Evolutionary conservation across 1,140 invertebrate species (phyloP), one percentile per base, ranked within the genome.

Genomic region (Rhagoletis zephyria): DNA sequence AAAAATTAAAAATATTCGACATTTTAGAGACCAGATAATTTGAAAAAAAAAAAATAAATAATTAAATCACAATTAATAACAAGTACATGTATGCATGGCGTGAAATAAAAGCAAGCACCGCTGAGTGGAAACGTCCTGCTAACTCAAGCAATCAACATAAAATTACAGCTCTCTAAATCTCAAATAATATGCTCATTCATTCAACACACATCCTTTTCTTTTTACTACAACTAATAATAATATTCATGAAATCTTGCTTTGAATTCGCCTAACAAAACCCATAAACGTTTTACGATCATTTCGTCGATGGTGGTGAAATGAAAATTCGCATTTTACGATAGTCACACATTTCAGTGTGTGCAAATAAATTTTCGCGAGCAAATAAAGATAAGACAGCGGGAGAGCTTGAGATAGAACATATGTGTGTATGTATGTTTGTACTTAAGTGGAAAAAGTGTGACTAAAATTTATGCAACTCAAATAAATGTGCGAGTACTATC

Each of bases 281-380:
- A 70, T 65, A 70, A 70, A 19, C 0, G 64, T 40, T 30, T 65
- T 65, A 65, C 30, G 42, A 70, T 12, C 67, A 12, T 70, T 42
- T 70, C 40, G 67, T 16, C 42, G 30, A 30, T 30, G 30, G 40
- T 10, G 40, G 7, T 10, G 42, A 74, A 2, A 74, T 74, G 45
- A 74, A 74, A 45, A 45, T 74, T 16, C 42, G 5, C 12, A 74
- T 74, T 74, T 74, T 74, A 74, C 67, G 67, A 74, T 74, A 48
- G 5, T 48, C 45, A 74, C 67, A 74, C 67, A 74, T 42, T 6
- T 40, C 12, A 74, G 6, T 74, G 67, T 45, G 6, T 74, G 67
- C 42, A 74, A 74, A 16, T 14, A 16, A 48, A 74, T 48, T 74
- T 74, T 16, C 42, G 1, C 10, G 67, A 10, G 42, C 67, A 45